phyloP scores from a whole-genome alignment of 2,113 vertebrate genomes.

The Cinclus mexicanus region DNA sequence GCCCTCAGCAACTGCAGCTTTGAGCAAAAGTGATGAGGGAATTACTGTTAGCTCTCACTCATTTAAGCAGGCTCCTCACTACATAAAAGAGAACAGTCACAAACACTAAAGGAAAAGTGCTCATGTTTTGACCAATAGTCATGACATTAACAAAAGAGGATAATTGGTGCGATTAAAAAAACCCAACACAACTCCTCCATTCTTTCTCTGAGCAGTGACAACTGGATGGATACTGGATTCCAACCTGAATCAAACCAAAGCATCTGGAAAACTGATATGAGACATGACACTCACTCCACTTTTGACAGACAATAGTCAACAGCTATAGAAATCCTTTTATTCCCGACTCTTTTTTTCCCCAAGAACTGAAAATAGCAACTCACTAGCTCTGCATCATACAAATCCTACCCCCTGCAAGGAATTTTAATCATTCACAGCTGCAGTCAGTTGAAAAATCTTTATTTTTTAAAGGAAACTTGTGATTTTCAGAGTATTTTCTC shows the following conservation, averaged over 20 bases:
- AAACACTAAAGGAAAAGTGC: background rate
- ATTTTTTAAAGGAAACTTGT: slow-evolving; percentile 6
- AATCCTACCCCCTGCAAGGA: background rate
- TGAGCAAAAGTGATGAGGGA: background rate
- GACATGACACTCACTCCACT: background rate
- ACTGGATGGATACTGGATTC: background rate
- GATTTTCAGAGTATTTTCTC: slow-evolving; percentile 29
- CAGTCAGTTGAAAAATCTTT: background rate
- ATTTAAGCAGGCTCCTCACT: background rate
- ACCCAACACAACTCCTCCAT: background rate
- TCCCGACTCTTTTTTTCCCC: rapidly evolving
- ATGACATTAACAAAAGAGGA: background rate
- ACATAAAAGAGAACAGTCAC: background rate
- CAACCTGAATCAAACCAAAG: background rate
- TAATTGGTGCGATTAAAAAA: background rate
- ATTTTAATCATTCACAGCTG: background rate
- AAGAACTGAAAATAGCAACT: background rate
- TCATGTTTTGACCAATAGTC: background rate
- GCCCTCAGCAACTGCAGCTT: background rate
- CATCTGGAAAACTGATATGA: background rate
- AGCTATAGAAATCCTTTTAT: background rate
- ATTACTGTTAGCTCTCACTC: background rate
- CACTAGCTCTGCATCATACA: background rate
- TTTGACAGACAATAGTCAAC: background rate
- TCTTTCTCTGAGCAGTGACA: background rate